phyloP scores from a whole-genome alignment of 2,888 invertebrate genomes.

The Lasioglossum calceatum region DNA sequence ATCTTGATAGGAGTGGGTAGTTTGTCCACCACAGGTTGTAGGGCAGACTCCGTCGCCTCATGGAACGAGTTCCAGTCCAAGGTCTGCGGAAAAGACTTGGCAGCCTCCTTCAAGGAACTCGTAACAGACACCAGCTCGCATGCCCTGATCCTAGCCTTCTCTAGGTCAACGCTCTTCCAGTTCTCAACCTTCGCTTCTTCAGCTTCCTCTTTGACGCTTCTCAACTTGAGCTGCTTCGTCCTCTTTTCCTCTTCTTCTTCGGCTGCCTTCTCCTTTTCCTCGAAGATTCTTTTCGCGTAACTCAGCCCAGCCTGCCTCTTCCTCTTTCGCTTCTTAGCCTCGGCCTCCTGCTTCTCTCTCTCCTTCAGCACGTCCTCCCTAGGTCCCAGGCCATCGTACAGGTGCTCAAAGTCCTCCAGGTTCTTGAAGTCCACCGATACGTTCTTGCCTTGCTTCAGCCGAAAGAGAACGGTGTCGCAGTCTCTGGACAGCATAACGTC shows the following conservation, averaged over 20 bases:
- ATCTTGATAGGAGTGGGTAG: slow-evolving; percentile 85
- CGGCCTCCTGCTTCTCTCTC: slow-evolving; percentile 86
- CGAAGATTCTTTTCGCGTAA: slow-evolving; percentile 90
- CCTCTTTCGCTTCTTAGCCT: slow-evolving; percentile 86
- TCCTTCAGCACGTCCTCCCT: slow-evolving; percentile 88
- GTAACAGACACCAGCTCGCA: slow-evolving; percentile 84
- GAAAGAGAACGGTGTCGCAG: slow-evolving; percentile 90
- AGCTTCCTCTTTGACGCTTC: slow-evolving; percentile 78
- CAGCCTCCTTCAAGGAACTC: slow-evolving; percentile 87
- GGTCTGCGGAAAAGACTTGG: slow-evolving; percentile 87
- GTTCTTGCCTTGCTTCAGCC: slow-evolving; percentile 90
- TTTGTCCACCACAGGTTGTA: slow-evolving; percentile 72
- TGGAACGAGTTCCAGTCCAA: slow-evolving; percentile 85
- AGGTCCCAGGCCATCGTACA: slow-evolving; percentile 90
- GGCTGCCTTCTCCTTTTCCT: slow-evolving; percentile 90
- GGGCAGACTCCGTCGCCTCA: slow-evolving; percentile 39
- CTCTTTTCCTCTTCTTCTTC: slow-evolving; percentile 87
- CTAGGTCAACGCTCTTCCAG: slow-evolving; percentile 86
- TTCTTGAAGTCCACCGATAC: slow-evolving; percentile 90
- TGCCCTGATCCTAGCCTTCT: slow-evolving; percentile 85
- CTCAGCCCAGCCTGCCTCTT: slow-evolving; percentile 88
- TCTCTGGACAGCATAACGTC: slow-evolving; percentile 92
- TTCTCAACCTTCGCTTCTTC: slow-evolving; percentile 78
- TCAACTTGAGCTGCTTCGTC: slow-evolving; percentile 79
- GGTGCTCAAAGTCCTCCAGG: slow-evolving; percentile 86